Conservation (phyloP, 2,113 vertebrate species). For the Microtus richardsoni region DNA sequence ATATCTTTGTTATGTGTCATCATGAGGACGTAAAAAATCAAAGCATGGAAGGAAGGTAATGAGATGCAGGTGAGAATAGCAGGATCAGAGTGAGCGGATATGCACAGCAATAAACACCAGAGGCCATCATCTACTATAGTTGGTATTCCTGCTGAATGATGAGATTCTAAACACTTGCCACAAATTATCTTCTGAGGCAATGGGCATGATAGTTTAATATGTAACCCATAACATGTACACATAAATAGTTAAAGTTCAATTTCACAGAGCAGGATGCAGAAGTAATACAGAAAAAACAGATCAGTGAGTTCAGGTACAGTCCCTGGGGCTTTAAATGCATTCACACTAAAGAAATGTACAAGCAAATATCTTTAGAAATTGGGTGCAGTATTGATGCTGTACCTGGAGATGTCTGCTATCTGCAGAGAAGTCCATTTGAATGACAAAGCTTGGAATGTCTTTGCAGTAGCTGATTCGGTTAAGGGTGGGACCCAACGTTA, state of each 20-base stretch:
- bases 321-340: neutral
- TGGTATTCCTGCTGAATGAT: neutral
- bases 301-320: neutral
- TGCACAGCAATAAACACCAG: neutral
- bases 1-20: neutral
- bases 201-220: neutral
- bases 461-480: constrained; percentile 97
- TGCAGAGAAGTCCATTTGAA: constrained; percentile 98
- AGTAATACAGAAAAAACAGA: neutral
- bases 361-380: neutral
- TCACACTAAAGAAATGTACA: neutral
- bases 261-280: neutral
- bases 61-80: neutral
- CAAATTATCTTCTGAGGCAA: neutral
- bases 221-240: neutral
- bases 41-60: neutral
- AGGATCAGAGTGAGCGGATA: neutral
- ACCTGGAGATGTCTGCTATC: constrained; percentile 95
- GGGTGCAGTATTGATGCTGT: neutral
- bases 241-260: neutral
- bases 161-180: neutral
- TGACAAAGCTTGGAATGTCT: constrained; percentile 96
- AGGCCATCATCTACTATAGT: neutral
- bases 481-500: constrained; percentile 94
- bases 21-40: neutral